phyloP scores from a whole-genome alignment of 1,140 invertebrate genomes.

The Drosophila malerkotliana region DNA sequence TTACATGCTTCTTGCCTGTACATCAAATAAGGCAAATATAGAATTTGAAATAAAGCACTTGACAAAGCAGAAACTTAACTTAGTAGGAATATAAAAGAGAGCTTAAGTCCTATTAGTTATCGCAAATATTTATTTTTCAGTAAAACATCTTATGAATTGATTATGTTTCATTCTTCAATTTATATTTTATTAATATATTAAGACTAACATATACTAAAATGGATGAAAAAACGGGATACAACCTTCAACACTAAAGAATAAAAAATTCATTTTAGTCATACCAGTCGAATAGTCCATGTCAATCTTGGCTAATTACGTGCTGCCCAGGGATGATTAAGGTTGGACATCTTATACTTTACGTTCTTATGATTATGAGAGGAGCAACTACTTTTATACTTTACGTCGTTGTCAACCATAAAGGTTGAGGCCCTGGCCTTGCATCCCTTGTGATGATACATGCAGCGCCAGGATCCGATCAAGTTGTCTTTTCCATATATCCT shows the following conservation, averaged over 20 bases:
- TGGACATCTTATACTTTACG: constrained; percentile 12
- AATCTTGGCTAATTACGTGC: constrained; percentile 5
- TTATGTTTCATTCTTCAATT: neutral
- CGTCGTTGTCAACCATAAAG: constrained; percentile 40
- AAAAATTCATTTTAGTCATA: neutral
- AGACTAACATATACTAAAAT: too few species aligned
- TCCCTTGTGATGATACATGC: constrained; percentile 51
- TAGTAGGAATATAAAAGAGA: too few species aligned
- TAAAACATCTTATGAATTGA: neutral
- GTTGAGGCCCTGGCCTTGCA: constrained; percentile 55
- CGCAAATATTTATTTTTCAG: neutral
- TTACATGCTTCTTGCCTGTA: constrained; percentile 5
- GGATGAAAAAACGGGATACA: too few species aligned
- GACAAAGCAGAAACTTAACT: too few species aligned
- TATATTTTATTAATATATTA: too few species aligned
- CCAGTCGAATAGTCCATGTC: too few species aligned
- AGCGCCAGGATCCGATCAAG: constrained; percentile 58
- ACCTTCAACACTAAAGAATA: too few species aligned
- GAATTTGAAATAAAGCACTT: constrained; percentile 23
- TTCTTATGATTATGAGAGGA: constrained; percentile 48
- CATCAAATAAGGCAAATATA: neutral
- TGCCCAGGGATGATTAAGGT: constrained; percentile 11
- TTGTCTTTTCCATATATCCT: constrained; percentile 36
- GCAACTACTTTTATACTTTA: constrained; percentile 55
- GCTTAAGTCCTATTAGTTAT: too few species aligned